Evolutionary conservation across 2,797 vertebrate genomes (phyloP).

Genomic region (Tapirus indicus): DNA sequence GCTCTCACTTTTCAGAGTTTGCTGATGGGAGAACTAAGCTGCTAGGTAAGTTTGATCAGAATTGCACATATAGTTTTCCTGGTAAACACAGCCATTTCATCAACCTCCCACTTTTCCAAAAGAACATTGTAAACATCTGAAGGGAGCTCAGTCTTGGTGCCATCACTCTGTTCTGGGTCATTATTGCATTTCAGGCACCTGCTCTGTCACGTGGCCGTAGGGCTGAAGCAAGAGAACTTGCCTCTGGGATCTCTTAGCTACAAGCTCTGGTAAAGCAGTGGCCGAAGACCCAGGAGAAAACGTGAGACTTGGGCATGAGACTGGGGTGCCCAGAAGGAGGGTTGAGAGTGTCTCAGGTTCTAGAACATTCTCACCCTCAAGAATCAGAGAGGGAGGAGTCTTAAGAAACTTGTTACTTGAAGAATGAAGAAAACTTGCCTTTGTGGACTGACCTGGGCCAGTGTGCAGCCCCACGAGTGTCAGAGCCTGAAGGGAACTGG

Average conservation of each 20-base stretch:
- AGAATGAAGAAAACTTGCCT: fast-evolving
- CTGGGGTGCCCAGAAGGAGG: neutral
- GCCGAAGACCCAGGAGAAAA: neutral
- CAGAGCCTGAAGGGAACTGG: neutral
- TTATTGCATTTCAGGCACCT: fast-evolving
- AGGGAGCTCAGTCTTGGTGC: fast-evolving
- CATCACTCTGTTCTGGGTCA: fast-evolving
- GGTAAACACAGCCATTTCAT: fast-evolving
- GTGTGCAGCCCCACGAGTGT: fast-evolving
- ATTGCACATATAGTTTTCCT: fast-evolving
- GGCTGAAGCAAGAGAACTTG: fast-evolving
- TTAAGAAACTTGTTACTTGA: neutral
- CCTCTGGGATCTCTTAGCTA: neutral
- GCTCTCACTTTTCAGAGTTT: fast-evolving
- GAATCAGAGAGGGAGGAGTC: too few species aligned
- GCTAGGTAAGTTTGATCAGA: fast-evolving
- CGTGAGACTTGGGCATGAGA: too few species aligned
- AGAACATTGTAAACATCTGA: fast-evolving
- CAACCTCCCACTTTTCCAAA: too few species aligned
- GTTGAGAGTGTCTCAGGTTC: neutral
- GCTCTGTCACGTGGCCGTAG: neutral
- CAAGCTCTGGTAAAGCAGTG: too few species aligned
- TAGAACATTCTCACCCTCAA: neutral
- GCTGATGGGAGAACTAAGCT: fast-evolving
- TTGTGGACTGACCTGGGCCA: fast-evolving